Evolutionary conservation across 2,797 vertebrate species (phyloP).

Genomic region (Crenichthys baileyi): DNA sequence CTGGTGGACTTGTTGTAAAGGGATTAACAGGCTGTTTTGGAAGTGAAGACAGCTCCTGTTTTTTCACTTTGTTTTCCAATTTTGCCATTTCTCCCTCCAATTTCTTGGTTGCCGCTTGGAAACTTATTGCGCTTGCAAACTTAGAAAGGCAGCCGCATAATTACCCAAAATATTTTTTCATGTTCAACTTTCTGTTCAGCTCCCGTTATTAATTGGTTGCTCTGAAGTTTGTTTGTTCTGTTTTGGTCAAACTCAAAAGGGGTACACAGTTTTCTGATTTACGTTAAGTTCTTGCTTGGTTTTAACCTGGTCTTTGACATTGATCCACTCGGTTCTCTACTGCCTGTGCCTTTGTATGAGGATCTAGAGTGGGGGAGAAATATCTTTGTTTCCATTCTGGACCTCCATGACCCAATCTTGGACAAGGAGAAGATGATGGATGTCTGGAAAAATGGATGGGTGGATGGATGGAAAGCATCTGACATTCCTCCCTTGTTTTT

Average conservation of each 20-base stretch:
- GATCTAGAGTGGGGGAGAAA: neutral
- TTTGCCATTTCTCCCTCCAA: too few relatives aligned
- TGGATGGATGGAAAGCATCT: neutral
- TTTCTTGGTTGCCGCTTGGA: too few relatives aligned
- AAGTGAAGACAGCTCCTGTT: too few relatives aligned
- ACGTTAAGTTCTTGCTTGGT: neutral
- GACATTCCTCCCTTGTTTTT: neutral
- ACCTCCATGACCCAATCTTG: neutral
- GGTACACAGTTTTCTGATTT: neutral
- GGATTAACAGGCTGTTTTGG: too few relatives aligned
- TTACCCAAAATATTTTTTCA: conserved; percentile 1
- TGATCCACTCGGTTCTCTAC: neutral
- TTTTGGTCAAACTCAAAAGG: neutral
- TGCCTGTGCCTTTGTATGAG: neutral
- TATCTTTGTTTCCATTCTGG: neutral
- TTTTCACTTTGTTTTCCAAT: too few relatives aligned
- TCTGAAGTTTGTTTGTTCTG: neutral
- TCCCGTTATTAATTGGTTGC: conserved; percentile 6
- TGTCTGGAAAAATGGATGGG: neutral
- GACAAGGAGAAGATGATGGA: neutral
- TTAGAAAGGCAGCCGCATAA: too few relatives aligned
- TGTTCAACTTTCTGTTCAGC: neutral
- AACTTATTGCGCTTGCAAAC: too few relatives aligned
- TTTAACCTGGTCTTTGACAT: too few relatives aligned
- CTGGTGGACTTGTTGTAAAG: too few relatives aligned